Conservation (phyloP, 1,140 invertebrate genomes). For the Papilio glaucus region DNA sequence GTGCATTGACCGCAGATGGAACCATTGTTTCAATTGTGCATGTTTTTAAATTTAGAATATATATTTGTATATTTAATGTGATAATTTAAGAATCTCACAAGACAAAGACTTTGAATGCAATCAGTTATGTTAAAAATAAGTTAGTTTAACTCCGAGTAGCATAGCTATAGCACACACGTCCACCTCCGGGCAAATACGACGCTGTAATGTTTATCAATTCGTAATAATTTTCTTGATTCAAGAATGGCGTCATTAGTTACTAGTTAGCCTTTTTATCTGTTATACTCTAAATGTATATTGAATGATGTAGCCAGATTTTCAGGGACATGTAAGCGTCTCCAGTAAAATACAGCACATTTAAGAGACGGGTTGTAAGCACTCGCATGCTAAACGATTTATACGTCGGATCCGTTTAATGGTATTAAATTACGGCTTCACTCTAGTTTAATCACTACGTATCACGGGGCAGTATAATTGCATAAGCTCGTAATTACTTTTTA, state of each 20-base stretch:
- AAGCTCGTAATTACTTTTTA: conserved; percentile 20
- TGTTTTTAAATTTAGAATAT: conserved; percentile 25
- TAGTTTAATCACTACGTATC: conserved; percentile 23
- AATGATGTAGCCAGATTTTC: not conserved
- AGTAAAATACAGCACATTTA: not conserved
- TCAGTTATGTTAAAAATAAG: too few relatives aligned
- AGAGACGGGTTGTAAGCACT: not conserved
- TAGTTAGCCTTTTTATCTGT: too few relatives aligned
- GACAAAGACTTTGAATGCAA: too few relatives aligned
- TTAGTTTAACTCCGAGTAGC: too few relatives aligned
- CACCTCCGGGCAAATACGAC: too few relatives aligned
- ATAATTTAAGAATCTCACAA: too few relatives aligned
- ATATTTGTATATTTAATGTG: not conserved
- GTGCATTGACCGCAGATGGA: conserved; percentile 32
- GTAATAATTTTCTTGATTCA: too few relatives aligned
- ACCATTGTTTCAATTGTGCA: not conserved
- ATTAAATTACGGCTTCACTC: conserved; percentile 22
- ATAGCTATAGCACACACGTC: too few relatives aligned
- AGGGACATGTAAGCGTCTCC: not conserved
- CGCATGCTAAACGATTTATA: conserved; percentile 21
- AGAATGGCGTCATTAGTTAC: too few relatives aligned
- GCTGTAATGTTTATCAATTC: too few relatives aligned
- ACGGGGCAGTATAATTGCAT: conserved; percentile 21
- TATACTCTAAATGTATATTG: not conserved
- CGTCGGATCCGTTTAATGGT: conserved; percentile 21